Percentiles rank a stretch among this genome's conserved stretches.
These are phyloP conservation scores for Poecilia velifera DNA, from an alignment of 2,797 vertebrate genomes.

Conservation along the genomic window DNA sequence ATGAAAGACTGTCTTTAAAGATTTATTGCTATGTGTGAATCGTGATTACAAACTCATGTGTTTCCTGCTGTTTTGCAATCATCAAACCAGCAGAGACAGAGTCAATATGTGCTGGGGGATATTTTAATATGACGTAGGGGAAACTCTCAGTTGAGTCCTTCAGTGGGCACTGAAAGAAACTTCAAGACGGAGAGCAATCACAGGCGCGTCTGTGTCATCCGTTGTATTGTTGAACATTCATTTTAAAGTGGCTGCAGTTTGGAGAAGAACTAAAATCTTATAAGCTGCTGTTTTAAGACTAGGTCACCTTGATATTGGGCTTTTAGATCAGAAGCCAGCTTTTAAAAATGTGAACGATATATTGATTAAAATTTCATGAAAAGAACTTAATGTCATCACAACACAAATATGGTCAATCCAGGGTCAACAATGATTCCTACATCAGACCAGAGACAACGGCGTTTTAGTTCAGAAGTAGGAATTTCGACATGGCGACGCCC, in stretches of 20 bases:
- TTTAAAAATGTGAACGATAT: no score
- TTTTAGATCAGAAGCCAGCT: background rate
- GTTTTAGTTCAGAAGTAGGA: no score
- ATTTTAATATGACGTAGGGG: background rate
- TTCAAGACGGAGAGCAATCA: constrained; percentile 4
- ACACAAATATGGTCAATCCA: no score
- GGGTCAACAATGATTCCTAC: no score
- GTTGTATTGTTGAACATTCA: background rate
- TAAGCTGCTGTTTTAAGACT: constrained; percentile 7
- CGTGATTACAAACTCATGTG: background rate
- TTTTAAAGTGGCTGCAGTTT: constrained; percentile 16
- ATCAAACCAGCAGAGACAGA: background rate
- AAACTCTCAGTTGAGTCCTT: constrained; percentile 3
- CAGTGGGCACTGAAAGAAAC: constrained; percentile 5
- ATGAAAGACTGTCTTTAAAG: background rate
- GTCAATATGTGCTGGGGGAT: background rate
- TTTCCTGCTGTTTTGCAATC: constrained; percentile 1
- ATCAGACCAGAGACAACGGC: no score
- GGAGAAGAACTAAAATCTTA: constrained; percentile 19
- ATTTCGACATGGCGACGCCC: no score
- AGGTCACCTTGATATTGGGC: background rate
- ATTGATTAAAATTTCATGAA: no score
- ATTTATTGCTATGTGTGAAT: background rate
- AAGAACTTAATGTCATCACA: no score
- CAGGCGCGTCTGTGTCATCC: constrained; percentile 9